Evolutionary conservation across 1,140 invertebrate species (phyloP), one percentile per base, ranked within the genome.

Genomic region (Lamellibrachia luymesi): DNA sequence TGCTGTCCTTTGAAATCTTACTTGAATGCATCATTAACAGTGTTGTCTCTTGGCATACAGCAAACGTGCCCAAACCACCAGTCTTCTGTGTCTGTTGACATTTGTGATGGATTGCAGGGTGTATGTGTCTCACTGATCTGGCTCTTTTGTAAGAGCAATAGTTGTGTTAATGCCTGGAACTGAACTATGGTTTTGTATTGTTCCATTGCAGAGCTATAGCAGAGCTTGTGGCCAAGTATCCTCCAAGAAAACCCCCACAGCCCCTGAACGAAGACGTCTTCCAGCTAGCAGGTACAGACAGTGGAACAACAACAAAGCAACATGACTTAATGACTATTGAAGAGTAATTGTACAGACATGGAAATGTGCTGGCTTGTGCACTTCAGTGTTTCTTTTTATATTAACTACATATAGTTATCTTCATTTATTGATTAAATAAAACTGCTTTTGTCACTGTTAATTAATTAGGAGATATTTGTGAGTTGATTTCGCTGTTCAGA

Each of bases 191-290:
- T 80, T 80, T 10, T 80, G 13, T 17, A 0, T 17, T 80, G 64
- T 80, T 22, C 64, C 64, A 22, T 22, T 80, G 64, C 64, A 80
- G 52, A 49, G 52, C 52, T 4, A 92, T 92, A 80, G 52, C 52
- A 25, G 56, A 92, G 38, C 38, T 89, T 10, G 27, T 17, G 13
- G 80, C 38, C 10, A 89, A 89, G 64, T 92, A 92, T 64, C 49
- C 49, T 10, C 92, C 92, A 17, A 92, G 92, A 52, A 38, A 51
- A 92, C 92, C 92, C 38, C 92, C 92, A 10, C 27, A 51, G 27
- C 17, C 0, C 10, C 92, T 92, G 13, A 51, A 92, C 51, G 92
- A 92, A 51, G 92, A 92, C 52, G 10, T 51, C 92, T 51, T 92
- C 50, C 51, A 51, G 22, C 50, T 92, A 17, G 2, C 92, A 51